Evolutionary conservation across 2,888 invertebrate genomes (phyloP).

Genomic region (Spodoptera exigua): DNA sequence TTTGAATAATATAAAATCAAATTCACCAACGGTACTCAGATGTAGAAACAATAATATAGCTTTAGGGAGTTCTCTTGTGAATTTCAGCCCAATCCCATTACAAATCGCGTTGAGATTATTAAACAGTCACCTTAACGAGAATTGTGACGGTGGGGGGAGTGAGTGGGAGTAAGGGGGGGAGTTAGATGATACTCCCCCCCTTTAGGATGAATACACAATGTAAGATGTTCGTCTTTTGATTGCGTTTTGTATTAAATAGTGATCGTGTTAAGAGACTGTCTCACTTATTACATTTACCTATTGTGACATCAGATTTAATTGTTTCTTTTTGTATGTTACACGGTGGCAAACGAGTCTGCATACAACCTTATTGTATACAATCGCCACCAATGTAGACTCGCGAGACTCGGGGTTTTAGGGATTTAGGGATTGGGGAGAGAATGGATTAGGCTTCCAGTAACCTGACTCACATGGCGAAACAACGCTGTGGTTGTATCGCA

Average conservation of each 20-base stretch:
- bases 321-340: too few relatives aligned
- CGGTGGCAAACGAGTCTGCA: too few relatives aligned
- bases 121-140: conserved; percentile 83
- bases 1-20: conserved; percentile 60
- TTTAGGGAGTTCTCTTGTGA: conserved; percentile 65
- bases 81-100: conserved; percentile 80
- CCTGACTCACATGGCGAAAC: too few relatives aligned
- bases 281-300: too few relatives aligned
- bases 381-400: too few relatives aligned
- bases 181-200: conserved; percentile 22
- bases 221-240: conserved; percentile 24
- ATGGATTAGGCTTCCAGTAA: too few relatives aligned
- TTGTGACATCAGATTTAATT: too few relatives aligned
- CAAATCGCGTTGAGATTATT: conserved; percentile 83
- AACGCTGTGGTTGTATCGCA: too few relatives aligned
- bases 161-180: conserved; percentile 1
- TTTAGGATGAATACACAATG: conserved; percentile 56
- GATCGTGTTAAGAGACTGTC: neutral
- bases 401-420: too few relatives aligned
- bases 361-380: too few relatives aligned
- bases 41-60: conserved; percentile 71
- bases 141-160: conserved; percentile 59
- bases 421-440: too few relatives aligned
- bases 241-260: conserved; percentile 4
- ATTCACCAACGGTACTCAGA: conserved; percentile 63